Conservation (phyloP, 1,140 invertebrate genomes). For the Trichonephila clavipes region DNA sequence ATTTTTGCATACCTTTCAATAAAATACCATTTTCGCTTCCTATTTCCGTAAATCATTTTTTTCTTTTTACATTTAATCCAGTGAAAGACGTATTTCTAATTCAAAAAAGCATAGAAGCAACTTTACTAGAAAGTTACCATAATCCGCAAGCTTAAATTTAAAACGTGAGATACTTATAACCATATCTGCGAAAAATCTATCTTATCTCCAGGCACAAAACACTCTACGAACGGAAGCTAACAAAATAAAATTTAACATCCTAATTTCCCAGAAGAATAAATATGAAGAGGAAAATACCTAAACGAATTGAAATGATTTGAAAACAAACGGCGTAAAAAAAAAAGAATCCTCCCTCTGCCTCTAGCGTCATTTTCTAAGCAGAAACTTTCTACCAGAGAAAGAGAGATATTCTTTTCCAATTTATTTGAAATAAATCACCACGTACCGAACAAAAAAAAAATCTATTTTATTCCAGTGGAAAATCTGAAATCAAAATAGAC, state of each 20-base stretch:
- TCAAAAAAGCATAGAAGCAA: neutral
- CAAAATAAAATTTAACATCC: neutral
- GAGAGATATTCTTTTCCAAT: slow-evolving; percentile 4
- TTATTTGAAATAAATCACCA: slow-evolving; percentile 54
- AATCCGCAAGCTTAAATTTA: neutral
- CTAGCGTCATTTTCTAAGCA: neutral
- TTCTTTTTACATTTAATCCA: too few relatives aligned
- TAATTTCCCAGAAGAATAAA: slow-evolving; percentile 32
- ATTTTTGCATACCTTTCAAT: too few relatives aligned
- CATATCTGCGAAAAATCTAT: neutral
- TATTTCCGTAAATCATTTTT: too few relatives aligned
- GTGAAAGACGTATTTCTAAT: neutral
- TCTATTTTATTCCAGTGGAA: neutral
- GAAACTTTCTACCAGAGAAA: neutral
- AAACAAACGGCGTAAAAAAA: too few relatives aligned
- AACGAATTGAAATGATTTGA: neutral
- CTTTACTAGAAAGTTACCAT: neutral
- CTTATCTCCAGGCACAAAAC: neutral
- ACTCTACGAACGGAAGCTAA: neutral
- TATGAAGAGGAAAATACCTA: neutral
- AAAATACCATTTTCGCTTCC: too few relatives aligned
- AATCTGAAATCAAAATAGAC: slow-evolving; percentile 52
- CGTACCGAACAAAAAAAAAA: neutral
- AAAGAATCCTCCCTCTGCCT: neutral
- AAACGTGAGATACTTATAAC: neutral